phyloP scores from a whole-genome alignment of 2,797 vertebrate species.

The Poeciliopsis infans region DNA sequence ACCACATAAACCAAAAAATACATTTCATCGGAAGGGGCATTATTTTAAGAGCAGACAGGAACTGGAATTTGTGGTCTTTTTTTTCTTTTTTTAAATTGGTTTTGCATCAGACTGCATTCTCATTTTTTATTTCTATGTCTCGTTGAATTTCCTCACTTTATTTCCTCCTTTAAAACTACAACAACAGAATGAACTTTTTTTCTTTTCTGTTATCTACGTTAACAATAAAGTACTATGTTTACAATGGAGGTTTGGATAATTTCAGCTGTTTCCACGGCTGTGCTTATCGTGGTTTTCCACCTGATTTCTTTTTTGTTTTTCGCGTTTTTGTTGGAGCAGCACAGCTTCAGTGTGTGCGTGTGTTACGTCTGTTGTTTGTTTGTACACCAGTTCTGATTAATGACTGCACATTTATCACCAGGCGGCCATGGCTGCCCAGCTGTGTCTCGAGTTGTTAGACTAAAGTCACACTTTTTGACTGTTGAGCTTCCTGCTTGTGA shows the following conservation, averaged over 20 bases:
- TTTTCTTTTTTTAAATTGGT: too few relatives aligned
- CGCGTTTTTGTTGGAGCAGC: not conserved
- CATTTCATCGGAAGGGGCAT: slow-evolving; percentile 4
- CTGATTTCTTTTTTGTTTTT: slow-evolving; percentile 10
- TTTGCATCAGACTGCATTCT: slow-evolving; percentile 13
- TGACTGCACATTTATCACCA: slow-evolving; percentile 44
- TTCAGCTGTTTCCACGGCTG: not conserved
- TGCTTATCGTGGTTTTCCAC: slow-evolving; percentile 13
- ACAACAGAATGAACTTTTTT: slow-evolving; percentile 15
- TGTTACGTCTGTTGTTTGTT: not conserved
- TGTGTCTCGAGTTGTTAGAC: slow-evolving; percentile 34
- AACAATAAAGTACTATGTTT: not conserved
- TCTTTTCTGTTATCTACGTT: slow-evolving; percentile 12
- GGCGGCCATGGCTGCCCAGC: slow-evolving; percentile 19
- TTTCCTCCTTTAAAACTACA: slow-evolving; percentile 6
- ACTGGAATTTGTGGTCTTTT: slow-evolving; percentile 37
- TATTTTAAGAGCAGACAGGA: not conserved
- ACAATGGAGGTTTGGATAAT: slow-evolving; percentile 10
- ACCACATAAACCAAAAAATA: slow-evolving; percentile 1
- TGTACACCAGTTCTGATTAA: slow-evolving; percentile 46
- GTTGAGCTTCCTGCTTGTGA: slow-evolving; percentile 19
- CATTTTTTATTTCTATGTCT: not conserved
- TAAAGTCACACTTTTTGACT: slow-evolving; percentile 24
- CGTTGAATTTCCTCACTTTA: slow-evolving; percentile 18
- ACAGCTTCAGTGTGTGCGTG: not conserved